Evolutionary conservation across 2,797 vertebrate genomes (phyloP).

Genomic region (Hyperoplus lanceolatus): DNA sequence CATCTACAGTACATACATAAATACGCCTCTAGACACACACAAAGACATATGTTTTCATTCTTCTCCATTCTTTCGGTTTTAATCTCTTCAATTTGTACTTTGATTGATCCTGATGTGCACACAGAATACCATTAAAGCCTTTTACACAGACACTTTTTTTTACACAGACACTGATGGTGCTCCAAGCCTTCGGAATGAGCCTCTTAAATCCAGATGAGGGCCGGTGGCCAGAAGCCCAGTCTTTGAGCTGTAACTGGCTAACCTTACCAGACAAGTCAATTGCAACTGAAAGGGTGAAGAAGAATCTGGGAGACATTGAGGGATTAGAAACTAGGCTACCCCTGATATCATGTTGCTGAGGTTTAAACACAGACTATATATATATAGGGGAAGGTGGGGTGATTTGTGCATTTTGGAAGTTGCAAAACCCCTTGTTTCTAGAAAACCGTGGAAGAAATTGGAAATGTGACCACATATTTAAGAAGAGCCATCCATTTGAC

Average conservation of each 20-base stretch:
- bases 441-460: no score
- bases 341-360: conserved; percentile 46
- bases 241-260: conserved; percentile 39
- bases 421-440: no score
- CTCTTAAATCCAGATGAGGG: conserved; percentile 40
- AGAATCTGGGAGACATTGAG: conserved; percentile 59
- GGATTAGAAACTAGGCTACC: conserved; percentile 50
- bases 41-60: not conserved
- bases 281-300: conserved; percentile 39
- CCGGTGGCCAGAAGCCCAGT: conserved; percentile 35
- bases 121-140: conserved; percentile 26
- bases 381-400: no score
- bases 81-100: conserved; percentile 8
- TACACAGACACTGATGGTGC: conserved; percentile 10
- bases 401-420: no score
- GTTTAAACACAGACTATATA: conserved; percentile 41
- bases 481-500: no score
- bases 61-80: conserved; percentile 34
- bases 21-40: not conserved
- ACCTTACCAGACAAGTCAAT: conserved; percentile 60
- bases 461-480: no score
- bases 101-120: not conserved
- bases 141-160: conserved; percentile 20
- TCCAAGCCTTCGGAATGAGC: conserved; percentile 17
- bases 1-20: no score